Evolutionary conservation across 2,888 invertebrate species (phyloP).

Genomic region (Rugalucina vietnamica): DNA sequence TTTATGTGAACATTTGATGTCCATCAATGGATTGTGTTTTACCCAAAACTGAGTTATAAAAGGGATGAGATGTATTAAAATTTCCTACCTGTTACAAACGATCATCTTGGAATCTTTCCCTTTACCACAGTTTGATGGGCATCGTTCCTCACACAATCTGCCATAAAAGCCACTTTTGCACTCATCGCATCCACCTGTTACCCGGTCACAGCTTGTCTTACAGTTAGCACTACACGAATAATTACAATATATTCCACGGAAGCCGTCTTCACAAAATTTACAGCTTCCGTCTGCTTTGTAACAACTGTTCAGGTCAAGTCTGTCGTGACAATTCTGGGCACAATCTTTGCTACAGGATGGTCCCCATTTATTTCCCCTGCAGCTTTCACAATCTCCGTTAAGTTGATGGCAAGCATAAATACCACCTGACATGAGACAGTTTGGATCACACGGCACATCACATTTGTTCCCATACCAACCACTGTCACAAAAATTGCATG

Average conservation of each 20-base stretch:
- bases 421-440: neutral
- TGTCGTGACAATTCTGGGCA: neutral
- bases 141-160: slow-evolving; percentile 30
- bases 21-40: neutral
- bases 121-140: slow-evolving; percentile 45
- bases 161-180: slow-evolving; percentile 43
- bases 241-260: slow-evolving; percentile 32
- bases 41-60: slow-evolving; percentile 14
- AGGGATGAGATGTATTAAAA: no score
- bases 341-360: neutral
- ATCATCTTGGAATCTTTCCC: neutral
- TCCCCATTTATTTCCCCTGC: neutral
- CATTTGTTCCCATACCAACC: slow-evolving; percentile 35
- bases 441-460: slow-evolving; percentile 14
- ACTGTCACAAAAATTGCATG: slow-evolving; percentile 10
- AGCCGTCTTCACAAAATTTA: slow-evolving; percentile 30
- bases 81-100: neutral
- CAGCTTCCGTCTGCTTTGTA: slow-evolving; percentile 41
- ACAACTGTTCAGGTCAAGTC: slow-evolving; percentile 8
- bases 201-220: slow-evolving; percentile 21
- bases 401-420: neutral
- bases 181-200: slow-evolving; percentile 18
- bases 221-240: slow-evolving; percentile 26
- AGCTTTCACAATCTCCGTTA: neutral
- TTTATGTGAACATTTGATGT: slow-evolving; percentile 11